Conservation (phyloP, 2,888 invertebrate genomes). For the Andrena camellia region DNA sequence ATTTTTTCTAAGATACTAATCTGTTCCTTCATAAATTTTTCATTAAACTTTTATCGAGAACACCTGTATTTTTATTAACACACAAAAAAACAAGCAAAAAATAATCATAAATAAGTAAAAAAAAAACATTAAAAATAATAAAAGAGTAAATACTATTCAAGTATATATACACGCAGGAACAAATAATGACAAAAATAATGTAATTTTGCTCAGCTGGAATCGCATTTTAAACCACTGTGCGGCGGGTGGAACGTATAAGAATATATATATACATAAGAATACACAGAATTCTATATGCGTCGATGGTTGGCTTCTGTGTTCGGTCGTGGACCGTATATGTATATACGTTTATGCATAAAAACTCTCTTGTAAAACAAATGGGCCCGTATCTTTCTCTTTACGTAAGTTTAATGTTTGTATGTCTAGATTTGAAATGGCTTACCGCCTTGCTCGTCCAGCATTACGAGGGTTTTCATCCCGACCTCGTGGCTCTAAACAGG, state of each 20-base stretch:
- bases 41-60: too few species aligned
- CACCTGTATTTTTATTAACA: too few species aligned
- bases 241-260: constrained; percentile 34
- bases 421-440: constrained; percentile 88
- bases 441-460: constrained; percentile 99
- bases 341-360: not conserved
- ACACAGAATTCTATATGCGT: constrained; percentile 25
- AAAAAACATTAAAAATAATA: too few species aligned
- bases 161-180: too few species aligned
- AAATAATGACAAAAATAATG: too few species aligned
- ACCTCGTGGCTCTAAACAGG: constrained; percentile 99
- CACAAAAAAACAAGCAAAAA: too few species aligned
- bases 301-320: constrained; percentile 49
- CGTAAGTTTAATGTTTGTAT: constrained; percentile 71
- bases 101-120: too few species aligned
- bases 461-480: constrained; percentile 99
- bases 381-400: constrained; percentile 12
- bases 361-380: constrained; percentile 8
- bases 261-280: constrained; percentile 3
- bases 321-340: constrained; percentile 23
- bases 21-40: too few species aligned
- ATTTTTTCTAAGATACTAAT: too few species aligned
- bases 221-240: too few species aligned
- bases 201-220: too few species aligned
- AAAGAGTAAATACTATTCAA: too few species aligned